These are phyloP conservation scores for Harpalus rubripes DNA, from an alignment of 2,888 invertebrate species.

Conservation along the genomic window DNA sequence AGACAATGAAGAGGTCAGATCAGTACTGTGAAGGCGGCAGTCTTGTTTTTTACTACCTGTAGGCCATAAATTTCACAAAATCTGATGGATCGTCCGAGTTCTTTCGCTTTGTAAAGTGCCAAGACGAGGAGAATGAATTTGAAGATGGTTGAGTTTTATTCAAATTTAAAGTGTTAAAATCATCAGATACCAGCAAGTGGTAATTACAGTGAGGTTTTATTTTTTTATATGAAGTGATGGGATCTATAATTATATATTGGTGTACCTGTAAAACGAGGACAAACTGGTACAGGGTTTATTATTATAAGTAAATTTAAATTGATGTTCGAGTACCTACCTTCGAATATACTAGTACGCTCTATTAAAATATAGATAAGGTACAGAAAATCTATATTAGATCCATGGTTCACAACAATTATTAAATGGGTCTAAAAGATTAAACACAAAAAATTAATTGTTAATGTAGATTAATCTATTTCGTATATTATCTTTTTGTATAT, in stretches of 20 bases:
- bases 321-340: background rate
- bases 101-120: constrained; percentile 15
- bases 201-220: constrained; percentile 18
- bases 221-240: constrained; percentile 29
- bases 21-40: constrained; percentile 53
- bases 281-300: background rate
- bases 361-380: background rate
- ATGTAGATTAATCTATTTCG: no score
- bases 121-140: background rate
- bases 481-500: no score
- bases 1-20: constrained; percentile 58
- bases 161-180: constrained; percentile 40
- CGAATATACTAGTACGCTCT: background rate
- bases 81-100: constrained; percentile 34
- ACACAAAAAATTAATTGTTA: background rate
- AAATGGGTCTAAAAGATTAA: background rate
- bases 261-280: constrained; percentile 18
- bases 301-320: constrained; percentile 5
- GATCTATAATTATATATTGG: constrained; percentile 48
- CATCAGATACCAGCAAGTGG: constrained; percentile 26
- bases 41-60: constrained; percentile 50
- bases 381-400: background rate
- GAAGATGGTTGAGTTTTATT: constrained; percentile 2
- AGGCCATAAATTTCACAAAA: constrained; percentile 55
- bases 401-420: background rate